Percentiles rank a stretch among this genome's conserved stretches.
Evolutionary conservation across 2,797 vertebrate genomes (phyloP).

Genomic region (Neopelma chrysocephalum): DNA sequence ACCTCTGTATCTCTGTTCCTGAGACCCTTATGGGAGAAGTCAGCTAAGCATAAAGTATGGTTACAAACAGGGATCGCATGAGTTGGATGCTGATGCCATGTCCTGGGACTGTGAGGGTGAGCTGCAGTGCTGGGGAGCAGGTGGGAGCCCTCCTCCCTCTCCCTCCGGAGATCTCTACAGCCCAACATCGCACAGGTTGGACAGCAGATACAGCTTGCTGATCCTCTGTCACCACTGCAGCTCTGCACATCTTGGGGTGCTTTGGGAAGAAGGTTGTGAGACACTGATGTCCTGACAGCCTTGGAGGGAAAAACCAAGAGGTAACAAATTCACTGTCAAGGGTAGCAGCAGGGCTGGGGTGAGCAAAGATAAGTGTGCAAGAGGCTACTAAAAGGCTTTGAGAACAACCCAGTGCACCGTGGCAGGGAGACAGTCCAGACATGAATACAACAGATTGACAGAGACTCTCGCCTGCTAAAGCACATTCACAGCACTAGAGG

Average conservation of each 20-base stretch:
- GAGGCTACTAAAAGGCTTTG: background rate
- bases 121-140: background rate
- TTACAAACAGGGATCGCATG: background rate
- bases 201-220: background rate
- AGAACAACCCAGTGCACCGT: background rate
- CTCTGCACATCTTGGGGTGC: background rate
- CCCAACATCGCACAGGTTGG: rapidly evolving
- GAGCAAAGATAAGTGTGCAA: background rate
- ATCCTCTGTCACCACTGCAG: background rate
- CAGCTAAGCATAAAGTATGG: background rate
- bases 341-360: background rate
- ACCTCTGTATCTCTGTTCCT: background rate
- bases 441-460: rapidly evolving
- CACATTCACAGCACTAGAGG: background rate
- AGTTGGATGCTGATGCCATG: background rate
- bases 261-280: background rate
- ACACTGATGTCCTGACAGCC: background rate
- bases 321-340: background rate
- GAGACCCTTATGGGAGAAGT: rapidly evolving
- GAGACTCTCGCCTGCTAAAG: background rate
- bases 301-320: background rate
- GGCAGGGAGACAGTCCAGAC: background rate
- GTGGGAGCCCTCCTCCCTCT: background rate
- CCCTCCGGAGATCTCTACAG: background rate
- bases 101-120: background rate